phyloP scores from a whole-genome alignment of 2,113 vertebrate species.

The Apeltes quadracus region DNA sequence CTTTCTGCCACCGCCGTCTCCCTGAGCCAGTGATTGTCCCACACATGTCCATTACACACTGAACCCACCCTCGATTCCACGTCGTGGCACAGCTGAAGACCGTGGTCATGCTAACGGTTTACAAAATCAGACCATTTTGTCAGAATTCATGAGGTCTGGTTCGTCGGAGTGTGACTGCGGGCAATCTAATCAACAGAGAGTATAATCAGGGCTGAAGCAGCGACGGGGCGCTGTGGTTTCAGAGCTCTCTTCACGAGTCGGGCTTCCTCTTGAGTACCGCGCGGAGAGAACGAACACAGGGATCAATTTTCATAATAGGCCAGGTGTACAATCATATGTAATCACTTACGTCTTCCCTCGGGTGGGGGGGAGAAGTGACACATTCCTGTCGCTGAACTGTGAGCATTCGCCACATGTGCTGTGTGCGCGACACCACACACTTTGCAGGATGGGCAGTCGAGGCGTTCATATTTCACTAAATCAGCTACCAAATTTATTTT shows the following conservation, averaged over 20 bases:
- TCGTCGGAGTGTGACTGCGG: slow-evolving; percentile 39
- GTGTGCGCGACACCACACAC: background rate
- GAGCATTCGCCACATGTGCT: slow-evolving; percentile 2
- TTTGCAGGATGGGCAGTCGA: background rate
- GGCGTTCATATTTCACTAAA: background rate
- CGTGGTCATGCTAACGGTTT: slow-evolving; percentile 17
- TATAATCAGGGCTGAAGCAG: slow-evolving; percentile 48
- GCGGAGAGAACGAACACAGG: slow-evolving; percentile 29
- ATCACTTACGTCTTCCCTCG: slow-evolving; percentile 19
- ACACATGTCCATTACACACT: slow-evolving; percentile 3
- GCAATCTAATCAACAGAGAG: slow-evolving; percentile 63
- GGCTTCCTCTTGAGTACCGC: slow-evolving; percentile 8
- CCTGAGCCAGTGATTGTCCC: background rate
- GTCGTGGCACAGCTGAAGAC: slow-evolving; percentile 1
- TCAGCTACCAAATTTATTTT: background rate
- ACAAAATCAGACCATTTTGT: slow-evolving; percentile 46
- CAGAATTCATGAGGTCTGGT: slow-evolving; percentile 38
- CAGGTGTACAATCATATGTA: slow-evolving; percentile 35
- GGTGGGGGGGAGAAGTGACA: slow-evolving; percentile 1
- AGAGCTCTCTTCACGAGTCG: slow-evolving; percentile 15
- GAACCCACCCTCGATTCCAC: background rate
- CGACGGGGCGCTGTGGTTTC: slow-evolving; percentile 15
- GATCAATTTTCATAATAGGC: slow-evolving; percentile 20
- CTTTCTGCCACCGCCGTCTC: slow-evolving; percentile 29
- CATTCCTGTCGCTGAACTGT: slow-evolving; percentile 1